These are phyloP conservation scores for Gopherus flavomarginatus DNA, from an alignment of 2,113 vertebrate genomes.

Conservation along the genomic window DNA sequence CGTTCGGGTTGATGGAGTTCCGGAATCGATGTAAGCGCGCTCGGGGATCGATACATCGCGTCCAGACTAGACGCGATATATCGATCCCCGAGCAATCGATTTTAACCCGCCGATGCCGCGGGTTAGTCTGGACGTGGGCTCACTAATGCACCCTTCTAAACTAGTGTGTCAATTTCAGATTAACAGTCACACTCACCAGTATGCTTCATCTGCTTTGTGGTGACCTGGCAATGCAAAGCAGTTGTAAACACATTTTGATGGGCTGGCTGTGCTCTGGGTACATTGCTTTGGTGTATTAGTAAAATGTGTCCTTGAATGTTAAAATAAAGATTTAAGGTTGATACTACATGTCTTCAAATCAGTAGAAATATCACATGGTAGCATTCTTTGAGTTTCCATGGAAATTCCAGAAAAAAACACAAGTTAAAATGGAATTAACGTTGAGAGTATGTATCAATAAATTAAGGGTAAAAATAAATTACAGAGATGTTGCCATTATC, in stretches of 20 bases:
- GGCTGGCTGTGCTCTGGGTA: neutral
- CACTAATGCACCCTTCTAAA: neutral
- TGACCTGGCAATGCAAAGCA: neutral
- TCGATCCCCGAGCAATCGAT: too few species aligned
- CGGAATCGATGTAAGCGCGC: too few species aligned
- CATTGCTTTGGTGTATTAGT: neutral
- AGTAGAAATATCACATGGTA: neutral
- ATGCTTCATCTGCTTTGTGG: neutral
- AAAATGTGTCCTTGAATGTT: neutral
- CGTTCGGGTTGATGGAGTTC: too few species aligned
- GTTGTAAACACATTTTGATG: neutral
- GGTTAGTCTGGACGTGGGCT: too few species aligned
- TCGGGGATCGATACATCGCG: too few species aligned
- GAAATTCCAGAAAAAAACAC: neutral
- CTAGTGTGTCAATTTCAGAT: neutral
- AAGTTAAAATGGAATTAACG: too few species aligned
- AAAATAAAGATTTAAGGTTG: neutral
- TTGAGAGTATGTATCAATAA: too few species aligned
- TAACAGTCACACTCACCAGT: neutral
- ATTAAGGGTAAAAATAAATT: neutral
- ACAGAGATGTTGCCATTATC: neutral
- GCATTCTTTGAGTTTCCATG: neutral
- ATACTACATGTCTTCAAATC: neutral
- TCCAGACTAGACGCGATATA: too few species aligned
- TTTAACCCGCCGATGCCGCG: too few species aligned